phyloP scores from a whole-genome alignment of 1,140 invertebrate species.

The Odontomachus brunneus region DNA sequence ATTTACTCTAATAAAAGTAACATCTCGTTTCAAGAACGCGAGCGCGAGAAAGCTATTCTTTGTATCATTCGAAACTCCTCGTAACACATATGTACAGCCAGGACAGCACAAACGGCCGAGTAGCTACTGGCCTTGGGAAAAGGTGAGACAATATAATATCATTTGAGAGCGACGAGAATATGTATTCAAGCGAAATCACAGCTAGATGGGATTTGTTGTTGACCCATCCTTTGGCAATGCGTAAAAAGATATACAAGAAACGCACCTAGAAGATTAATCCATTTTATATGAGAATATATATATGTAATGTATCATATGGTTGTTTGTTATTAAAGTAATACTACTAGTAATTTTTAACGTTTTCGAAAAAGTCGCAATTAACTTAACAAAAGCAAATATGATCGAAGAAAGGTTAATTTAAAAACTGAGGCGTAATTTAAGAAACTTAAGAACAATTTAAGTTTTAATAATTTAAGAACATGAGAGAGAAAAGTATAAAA shows the following conservation, averaged over 20 bases:
- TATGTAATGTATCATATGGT: too few species aligned
- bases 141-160: neutral
- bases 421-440: too few species aligned
- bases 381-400: too few species aligned
- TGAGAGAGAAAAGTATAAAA: too few species aligned
- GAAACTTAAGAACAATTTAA: too few species aligned
- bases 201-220: neutral
- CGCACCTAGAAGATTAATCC: too few species aligned
- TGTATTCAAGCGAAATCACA: neutral
- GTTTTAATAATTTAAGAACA: too few species aligned
- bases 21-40: neutral
- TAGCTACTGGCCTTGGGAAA: neutral
- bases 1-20: conserved; percentile 17
- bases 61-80: neutral
- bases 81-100: conserved; percentile 13
- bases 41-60: neutral
- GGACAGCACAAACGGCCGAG: neutral
- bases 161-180: neutral
- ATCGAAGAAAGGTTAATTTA: too few species aligned
- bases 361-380: too few species aligned
- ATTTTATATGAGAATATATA: too few species aligned
- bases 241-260: neutral
- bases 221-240: neutral
- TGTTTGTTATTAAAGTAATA: too few species aligned
- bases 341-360: too few species aligned